Conservation (phyloP, 2,113 vertebrate genomes). For the Chaetodon auriga region DNA sequence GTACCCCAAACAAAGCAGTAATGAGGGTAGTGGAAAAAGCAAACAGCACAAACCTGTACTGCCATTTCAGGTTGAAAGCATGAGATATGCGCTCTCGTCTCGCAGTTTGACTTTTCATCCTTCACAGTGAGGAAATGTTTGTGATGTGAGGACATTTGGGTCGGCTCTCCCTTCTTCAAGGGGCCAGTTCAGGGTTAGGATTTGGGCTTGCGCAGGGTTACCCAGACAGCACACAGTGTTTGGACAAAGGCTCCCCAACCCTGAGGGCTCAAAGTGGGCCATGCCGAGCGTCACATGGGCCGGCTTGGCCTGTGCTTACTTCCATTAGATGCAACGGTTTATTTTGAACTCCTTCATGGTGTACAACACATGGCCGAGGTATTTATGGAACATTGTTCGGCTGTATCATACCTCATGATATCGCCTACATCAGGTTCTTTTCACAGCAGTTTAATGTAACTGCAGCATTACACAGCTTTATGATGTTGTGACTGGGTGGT, state of each 20-base stretch:
- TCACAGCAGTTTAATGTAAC: neutral
- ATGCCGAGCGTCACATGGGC: constrained; percentile 9
- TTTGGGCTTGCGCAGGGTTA: constrained; percentile 42
- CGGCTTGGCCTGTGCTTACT: constrained; percentile 1
- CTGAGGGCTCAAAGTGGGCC: constrained; percentile 35
- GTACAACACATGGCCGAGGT: neutral
- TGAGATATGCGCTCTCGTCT: neutral
- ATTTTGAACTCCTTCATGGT: neutral
- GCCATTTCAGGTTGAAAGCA: constrained; percentile 22
- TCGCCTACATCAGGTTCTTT: neutral
- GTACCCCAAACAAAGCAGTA: constrained; percentile 60
- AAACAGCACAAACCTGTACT: constrained; percentile 4
- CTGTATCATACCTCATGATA: neutral
- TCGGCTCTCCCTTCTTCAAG: constrained; percentile 25
- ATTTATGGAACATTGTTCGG: neutral
- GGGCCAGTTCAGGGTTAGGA: constrained; percentile 54
- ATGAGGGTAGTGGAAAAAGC: constrained; percentile 64
- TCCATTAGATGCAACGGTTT: constrained; percentile 9
- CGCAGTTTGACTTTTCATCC: neutral
- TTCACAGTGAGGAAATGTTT: neutral
- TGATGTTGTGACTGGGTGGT: constrained; percentile 1
- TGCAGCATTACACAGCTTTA: neutral
- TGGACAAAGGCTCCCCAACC: constrained; percentile 40
- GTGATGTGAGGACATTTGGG: constrained; percentile 35
- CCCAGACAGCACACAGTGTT: constrained; percentile 46